phyloP scores from a whole-genome alignment of 2,113 vertebrate genomes.

The Phocoena sinus region DNA sequence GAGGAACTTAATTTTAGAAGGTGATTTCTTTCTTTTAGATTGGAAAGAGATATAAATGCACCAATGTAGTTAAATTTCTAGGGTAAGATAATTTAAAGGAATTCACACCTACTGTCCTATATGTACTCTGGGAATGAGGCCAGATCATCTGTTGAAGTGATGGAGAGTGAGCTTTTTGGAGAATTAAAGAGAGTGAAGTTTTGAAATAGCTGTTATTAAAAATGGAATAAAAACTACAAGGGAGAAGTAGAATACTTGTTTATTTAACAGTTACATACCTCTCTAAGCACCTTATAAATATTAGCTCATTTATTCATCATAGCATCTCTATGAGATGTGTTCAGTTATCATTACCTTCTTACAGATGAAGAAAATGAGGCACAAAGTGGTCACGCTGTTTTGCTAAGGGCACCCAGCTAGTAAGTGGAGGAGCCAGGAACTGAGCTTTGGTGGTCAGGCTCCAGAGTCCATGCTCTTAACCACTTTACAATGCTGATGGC shows the following conservation, averaged over 20 bases:
- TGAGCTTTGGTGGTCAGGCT: neutral
- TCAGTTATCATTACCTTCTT: neutral
- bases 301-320: neutral
- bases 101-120: neutral
- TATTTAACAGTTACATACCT: neutral
- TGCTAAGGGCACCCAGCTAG: neutral
- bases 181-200: neutral
- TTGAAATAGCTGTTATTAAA: neutral
- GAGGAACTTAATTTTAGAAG: neutral
- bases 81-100: neutral
- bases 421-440: neutral
- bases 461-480: neutral
- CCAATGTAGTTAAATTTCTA: neutral
- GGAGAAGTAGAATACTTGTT: neutral
- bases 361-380: neutral
- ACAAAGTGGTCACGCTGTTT: neutral
- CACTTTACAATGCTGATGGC: neutral
- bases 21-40: constrained; percentile 7
- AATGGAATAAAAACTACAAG: neutral
- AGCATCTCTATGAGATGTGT: neutral
- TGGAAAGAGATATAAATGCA: neutral
- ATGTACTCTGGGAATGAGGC: neutral
- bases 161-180: neutral
- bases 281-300: neutral
- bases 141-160: neutral